Base-by-base conservation (phyloP, 1,140 invertebrate genomes). In the Epicauta chinensis region DNA sequence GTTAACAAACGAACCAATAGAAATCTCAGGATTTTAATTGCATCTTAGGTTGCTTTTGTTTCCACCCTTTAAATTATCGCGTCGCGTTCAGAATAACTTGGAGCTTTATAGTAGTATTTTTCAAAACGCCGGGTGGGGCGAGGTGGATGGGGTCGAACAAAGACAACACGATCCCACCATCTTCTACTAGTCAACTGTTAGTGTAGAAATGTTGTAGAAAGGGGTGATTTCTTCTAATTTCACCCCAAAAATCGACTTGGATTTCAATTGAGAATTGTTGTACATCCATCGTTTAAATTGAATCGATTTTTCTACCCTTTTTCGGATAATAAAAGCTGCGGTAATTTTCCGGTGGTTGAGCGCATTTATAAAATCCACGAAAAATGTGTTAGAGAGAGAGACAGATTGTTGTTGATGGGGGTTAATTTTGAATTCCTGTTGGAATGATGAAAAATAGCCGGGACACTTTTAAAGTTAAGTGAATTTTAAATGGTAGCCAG, bases 1-100 rank as follows among this genome's bases (percentile, higher is more conserved):
- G 42, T 55, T 14, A 32, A 13, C 12, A 37, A 49, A 45, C 34
- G 49, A 57, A 51, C 64, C 64, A 66, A 66, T 66, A 55, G 62
- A 66, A 66, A 66, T 66, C 61, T 66, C 60, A 59, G 62, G 61
- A 66, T 66, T 66, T 66, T 66, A 66, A 66, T 66, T 66, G 64
- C 64, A 63, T 66, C 64, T 66, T 66, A 64, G 59, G 63, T 65
- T 66, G 64, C 64, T 66, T 66, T 66, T 65, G 64, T 66, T 66
- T 61, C 64, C 61, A 61, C 56, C 60, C 61, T 62, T 60, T 23
- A 56, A 61, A 59, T 60, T 62, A 61, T 56, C 34, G 52, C 51
- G 31, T 31, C 44, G 13, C 46, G 42, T 45, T 32, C 42, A 14
- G 30, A 45, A 45, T 34, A 34, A 43, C 16, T 45, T 23, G 23